Conservation (phyloP, 2,888 invertebrate genomes). For the Helleia helle region DNA sequence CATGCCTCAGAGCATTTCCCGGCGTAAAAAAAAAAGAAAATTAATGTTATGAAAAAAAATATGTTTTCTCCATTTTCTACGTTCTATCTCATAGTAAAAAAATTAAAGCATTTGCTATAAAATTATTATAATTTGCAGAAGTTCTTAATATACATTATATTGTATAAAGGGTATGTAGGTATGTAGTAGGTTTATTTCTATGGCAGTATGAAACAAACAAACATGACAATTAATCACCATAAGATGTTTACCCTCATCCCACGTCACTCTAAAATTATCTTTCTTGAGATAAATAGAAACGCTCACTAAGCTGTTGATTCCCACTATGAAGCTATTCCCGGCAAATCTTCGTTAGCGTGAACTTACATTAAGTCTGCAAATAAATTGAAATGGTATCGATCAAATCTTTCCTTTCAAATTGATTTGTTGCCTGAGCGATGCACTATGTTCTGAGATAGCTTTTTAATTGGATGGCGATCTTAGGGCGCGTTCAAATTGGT, state of each 20-base stretch:
- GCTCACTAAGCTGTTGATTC: constrained; percentile 38
- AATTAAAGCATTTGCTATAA: no score
- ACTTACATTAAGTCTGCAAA: constrained; percentile 5
- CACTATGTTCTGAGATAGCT: constrained; percentile 1
- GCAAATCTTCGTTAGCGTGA: constrained; percentile 29
- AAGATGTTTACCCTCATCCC: constrained; percentile 68
- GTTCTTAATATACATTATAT: no score
- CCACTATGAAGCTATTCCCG: constrained; percentile 31
- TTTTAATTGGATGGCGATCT: constrained; percentile 1
- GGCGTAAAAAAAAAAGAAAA: no score
- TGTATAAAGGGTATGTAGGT: no score
- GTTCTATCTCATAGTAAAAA: no score
- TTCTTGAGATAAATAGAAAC: constrained; percentile 58
- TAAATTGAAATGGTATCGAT: constrained; percentile 10
- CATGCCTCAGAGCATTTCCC: no score
- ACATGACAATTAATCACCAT: constrained; percentile 68
- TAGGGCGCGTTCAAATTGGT: no score
- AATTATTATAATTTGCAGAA: no score
- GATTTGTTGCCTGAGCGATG: constrained; percentile 4
- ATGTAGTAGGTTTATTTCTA: no score
- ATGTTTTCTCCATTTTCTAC: no score
- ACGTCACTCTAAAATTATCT: constrained; percentile 62
- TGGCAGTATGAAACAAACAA: constrained; percentile 52
- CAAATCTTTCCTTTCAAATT: constrained; percentile 5
- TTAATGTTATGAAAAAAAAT: no score